These are phyloP conservation scores for Odocoileus hemionus DNA, from an alignment of 2,113 vertebrate species.

Conservation along the genomic window DNA sequence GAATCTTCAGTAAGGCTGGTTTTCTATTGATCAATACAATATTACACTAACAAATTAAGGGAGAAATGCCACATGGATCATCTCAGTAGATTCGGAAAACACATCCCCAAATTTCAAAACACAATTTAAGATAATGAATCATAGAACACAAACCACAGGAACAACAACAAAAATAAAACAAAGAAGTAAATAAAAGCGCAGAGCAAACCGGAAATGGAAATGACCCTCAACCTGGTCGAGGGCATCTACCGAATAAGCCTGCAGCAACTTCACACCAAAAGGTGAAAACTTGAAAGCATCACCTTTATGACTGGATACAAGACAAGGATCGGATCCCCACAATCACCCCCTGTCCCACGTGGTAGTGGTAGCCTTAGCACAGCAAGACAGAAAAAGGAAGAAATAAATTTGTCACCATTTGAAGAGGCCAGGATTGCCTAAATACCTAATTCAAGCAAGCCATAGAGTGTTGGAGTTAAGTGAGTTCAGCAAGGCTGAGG, in stretches of 20 bases:
- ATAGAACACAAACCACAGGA: not conserved
- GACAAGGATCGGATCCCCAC: fast-evolving
- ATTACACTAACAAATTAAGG: not conserved
- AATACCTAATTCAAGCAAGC: not conserved
- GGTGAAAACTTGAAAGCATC: not conserved
- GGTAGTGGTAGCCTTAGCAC: fast-evolving
- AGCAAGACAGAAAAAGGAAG: fast-evolving
- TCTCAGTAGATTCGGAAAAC: not conserved
- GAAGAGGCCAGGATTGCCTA: not conserved
- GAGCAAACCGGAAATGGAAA: not conserved
- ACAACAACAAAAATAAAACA: not conserved
- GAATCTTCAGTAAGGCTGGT: not conserved
- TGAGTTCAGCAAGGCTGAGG: not conserved
- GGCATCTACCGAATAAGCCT: no score
- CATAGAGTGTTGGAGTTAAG: not conserved
- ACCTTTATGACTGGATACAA: no score
- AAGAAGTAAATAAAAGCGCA: not conserved
- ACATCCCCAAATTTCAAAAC: not conserved
- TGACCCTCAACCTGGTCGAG: fast-evolving
- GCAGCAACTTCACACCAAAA: fast-evolving
- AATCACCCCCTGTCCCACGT: fast-evolving
- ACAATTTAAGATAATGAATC: not conserved
- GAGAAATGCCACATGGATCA: not conserved
- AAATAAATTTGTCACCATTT: not conserved
- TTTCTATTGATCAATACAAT: fast-evolving